Conservation (phyloP, 64 coral and sea anemone genomes). For the Catalaphyllia jardinei region DNA sequence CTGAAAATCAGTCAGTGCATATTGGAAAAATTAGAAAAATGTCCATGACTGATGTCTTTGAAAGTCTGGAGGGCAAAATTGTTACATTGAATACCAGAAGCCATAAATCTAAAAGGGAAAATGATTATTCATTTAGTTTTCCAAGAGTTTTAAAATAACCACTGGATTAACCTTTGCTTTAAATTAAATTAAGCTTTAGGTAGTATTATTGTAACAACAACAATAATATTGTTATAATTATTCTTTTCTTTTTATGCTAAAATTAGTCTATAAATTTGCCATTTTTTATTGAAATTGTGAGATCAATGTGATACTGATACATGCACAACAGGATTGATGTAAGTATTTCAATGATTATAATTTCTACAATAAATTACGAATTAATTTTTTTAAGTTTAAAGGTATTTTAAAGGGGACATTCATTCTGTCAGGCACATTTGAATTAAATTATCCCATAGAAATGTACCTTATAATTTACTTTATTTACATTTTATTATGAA, state of each 20-base stretch:
- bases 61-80: background rate
- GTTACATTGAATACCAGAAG: background rate
- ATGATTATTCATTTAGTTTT: slow-evolving; percentile 28
- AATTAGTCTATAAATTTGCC: too few species aligned
- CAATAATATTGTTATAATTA: background rate
- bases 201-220: too few species aligned
- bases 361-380: background rate
- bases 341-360: background rate
- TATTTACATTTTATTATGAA: too few species aligned
- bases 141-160: slow-evolving; percentile 21
- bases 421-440: too few species aligned
- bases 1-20: background rate
- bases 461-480: too few species aligned
- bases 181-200: background rate
- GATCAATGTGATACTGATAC: too few species aligned
- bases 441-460: too few species aligned
- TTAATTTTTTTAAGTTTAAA: background rate
- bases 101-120: slow-evolving; percentile 9
- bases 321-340: background rate
- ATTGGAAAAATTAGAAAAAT: slow-evolving; percentile 37
- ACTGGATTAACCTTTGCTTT: background rate
- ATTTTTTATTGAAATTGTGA: too few species aligned
- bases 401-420: background rate
- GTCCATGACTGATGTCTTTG: slow-evolving; percentile 1
- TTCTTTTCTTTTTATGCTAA: background rate